These are phyloP conservation scores for Aldrovandia affinis DNA, from an alignment of 2,797 vertebrate species.

Conservation along the genomic window DNA sequence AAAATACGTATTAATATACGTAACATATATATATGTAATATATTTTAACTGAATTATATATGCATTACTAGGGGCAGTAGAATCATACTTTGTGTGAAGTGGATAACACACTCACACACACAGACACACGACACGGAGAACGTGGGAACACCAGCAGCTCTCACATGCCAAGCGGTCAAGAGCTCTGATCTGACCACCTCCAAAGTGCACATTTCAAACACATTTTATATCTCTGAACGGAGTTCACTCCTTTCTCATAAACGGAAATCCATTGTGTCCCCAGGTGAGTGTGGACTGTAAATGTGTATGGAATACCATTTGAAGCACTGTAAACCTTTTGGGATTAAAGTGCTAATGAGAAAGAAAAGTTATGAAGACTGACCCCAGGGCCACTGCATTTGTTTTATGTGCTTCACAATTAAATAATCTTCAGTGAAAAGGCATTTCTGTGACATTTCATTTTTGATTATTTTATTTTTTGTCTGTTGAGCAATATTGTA, in stretches of 20 bases:
- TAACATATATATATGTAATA: too few relatives aligned
- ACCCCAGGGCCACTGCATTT: neutral
- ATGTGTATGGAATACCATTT: neutral
- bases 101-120: too few relatives aligned
- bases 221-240: neutral
- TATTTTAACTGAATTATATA: too few relatives aligned
- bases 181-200: too few relatives aligned
- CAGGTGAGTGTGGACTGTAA: neutral
- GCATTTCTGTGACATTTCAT: neutral
- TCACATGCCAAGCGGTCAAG: too few relatives aligned
- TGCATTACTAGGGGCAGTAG: too few relatives aligned
- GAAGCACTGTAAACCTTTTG: neutral
- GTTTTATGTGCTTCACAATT: neutral
- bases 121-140: neutral
- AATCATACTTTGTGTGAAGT: too few relatives aligned
- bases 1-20: too few relatives aligned
- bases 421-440: neutral
- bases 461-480: neutral
- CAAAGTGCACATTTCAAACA: too few relatives aligned
- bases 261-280: neutral
- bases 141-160: neutral
- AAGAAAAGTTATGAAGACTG: neutral
- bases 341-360: slow-evolving; percentile 8
- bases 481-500: neutral
- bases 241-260: neutral